Evolutionary conservation across 2,888 invertebrate genomes (phyloP).

Genomic region (Plutella xylostella): DNA sequence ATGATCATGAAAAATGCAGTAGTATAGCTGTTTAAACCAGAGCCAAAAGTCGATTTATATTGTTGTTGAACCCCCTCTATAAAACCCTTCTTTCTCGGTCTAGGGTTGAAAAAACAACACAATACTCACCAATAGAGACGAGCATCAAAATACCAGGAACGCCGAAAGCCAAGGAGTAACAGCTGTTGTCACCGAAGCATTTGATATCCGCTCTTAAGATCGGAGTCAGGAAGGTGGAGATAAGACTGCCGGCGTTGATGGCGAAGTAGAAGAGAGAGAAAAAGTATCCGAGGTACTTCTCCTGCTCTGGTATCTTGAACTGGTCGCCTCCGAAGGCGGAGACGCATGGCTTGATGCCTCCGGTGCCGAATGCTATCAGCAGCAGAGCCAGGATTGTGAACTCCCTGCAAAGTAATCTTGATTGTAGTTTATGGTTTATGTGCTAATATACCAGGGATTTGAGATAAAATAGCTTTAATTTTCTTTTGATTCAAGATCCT

Average conservation of each 20-base stretch:
- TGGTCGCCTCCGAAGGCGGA: conserved; percentile 97
- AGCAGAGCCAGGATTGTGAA: conserved; percentile 76
- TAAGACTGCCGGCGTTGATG: conserved; percentile 90
- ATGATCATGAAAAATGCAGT: no score
- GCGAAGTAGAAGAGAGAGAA: conserved; percentile 96
- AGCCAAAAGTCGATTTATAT: no score
- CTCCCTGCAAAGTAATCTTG: conserved; percentile 52
- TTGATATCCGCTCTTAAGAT: conserved; percentile 82
- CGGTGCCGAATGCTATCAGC: conserved; percentile 89
- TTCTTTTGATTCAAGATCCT: no score
- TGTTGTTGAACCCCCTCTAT: no score
- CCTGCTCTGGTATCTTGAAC: conserved; percentile 85
- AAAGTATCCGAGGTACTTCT: conserved; percentile 81
- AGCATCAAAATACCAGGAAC: conserved; percentile 91
- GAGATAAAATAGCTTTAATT: no score
- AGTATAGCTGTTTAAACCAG: no score
- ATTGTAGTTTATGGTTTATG: no score
- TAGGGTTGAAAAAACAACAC: no score
- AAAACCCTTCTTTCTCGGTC: no score
- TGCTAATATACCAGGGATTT: no score
- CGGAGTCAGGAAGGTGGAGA: conserved; percentile 91
- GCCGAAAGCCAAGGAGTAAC: conserved; percentile 89
- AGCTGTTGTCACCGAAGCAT: conserved; percentile 82
- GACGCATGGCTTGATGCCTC: conserved; percentile 97
- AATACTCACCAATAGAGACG: conserved; percentile 76